Percentiles rank a stretch among this genome's conserved stretches.
These are phyloP conservation scores for Cololabis saira DNA, from an alignment of 2,113 vertebrate genomes.

Conservation along the genomic window DNA sequence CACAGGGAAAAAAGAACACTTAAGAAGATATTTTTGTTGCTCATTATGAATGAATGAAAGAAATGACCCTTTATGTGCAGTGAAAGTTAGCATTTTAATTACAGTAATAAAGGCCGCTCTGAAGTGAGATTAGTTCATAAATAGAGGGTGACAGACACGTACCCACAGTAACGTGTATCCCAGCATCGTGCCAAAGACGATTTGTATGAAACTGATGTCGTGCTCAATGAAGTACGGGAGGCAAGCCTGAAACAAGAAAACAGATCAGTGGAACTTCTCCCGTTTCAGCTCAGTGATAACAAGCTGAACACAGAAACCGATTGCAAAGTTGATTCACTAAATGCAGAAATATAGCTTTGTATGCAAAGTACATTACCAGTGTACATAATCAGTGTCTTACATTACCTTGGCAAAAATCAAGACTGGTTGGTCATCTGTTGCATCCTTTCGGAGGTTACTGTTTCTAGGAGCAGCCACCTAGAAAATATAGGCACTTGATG, in stretches of 20 bases:
- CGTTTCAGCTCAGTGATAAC: not conserved
- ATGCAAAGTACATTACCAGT: too few relatives aligned
- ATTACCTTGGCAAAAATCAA: constrained; percentile 62
- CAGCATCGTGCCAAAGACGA: rapidly evolving
- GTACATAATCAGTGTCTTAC: too few relatives aligned
- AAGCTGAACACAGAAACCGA: not conserved
- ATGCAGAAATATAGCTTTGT: not conserved
- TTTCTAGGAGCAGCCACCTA: constrained; percentile 49
- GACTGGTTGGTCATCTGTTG: not conserved
- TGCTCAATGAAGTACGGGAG: not conserved
- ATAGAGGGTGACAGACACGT: constrained; percentile 15
- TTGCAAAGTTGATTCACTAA: not conserved
- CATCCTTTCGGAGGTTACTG: constrained; percentile 14
- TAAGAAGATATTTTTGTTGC: too few relatives aligned
- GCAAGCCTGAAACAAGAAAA: constrained; percentile 55
- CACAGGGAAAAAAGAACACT: too few relatives aligned
- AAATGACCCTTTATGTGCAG: too few relatives aligned
- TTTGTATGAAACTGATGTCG: rapidly evolving
- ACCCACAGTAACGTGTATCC: constrained; percentile 52
- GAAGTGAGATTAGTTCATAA: not conserved
- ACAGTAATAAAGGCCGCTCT: too few relatives aligned
- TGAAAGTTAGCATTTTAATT: too few relatives aligned
- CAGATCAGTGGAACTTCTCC: not conserved
- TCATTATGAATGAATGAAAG: too few relatives aligned
- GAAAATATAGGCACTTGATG: not conserved